Evolutionary conservation across 1,140 invertebrate genomes (phyloP).

Genomic region (Drosophila orosa): DNA sequence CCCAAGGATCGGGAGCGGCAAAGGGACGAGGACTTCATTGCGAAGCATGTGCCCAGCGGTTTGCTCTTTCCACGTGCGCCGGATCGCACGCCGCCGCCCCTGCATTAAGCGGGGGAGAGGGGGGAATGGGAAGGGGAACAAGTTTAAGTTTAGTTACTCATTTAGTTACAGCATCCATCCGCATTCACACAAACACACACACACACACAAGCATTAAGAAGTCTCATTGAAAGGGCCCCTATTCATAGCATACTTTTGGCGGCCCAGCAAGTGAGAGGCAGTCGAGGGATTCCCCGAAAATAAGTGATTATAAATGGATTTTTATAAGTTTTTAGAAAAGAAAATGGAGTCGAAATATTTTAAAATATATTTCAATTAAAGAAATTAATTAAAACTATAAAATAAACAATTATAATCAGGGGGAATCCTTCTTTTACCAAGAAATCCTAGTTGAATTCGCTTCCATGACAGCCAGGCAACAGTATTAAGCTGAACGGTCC

Average conservation of each 20-base stretch:
- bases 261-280: constrained; percentile 19
- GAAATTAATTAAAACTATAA: no score
- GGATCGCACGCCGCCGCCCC: constrained; percentile 81
- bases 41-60: constrained; percentile 78
- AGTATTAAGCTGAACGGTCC: constrained; percentile 56
- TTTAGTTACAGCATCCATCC: constrained; percentile 56
- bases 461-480: constrained; percentile 57
- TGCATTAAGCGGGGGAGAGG: constrained; percentile 55
- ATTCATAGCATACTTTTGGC: constrained; percentile 60
- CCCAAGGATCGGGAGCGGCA: constrained; percentile 27
- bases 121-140: neutral
- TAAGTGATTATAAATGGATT: neutral
- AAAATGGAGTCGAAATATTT: neutral
- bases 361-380: neutral
- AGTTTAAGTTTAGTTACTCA: constrained; percentile 33
- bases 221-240: constrained; percentile 23
- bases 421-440: neutral
- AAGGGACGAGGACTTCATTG: constrained; percentile 69
- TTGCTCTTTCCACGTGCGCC: constrained; percentile 70
- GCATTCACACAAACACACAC: constrained; percentile 29
- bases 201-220: constrained; percentile 10
- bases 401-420: no score
- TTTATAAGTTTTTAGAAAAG: neutral
- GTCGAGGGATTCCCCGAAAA: neutral
- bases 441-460: constrained; percentile 45